Base-by-base conservation (phyloP, 2,888 invertebrate species). In the Aspidiotus rigidus region DNA sequence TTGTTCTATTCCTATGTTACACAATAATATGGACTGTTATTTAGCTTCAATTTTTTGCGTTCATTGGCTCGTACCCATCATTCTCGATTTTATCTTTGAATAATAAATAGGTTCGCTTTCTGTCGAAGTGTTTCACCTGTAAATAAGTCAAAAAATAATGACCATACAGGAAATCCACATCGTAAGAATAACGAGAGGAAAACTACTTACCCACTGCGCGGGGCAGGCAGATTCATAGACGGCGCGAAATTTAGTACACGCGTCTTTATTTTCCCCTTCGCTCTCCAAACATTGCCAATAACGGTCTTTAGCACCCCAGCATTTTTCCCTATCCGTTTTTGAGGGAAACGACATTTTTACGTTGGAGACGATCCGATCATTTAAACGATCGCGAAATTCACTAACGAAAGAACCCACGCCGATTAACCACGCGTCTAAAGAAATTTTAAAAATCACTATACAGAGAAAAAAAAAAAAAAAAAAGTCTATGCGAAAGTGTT, bases 231-330 rank as follows among this genome's bases (percentile, higher is more conserved):
- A 82, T 80, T 90, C 90, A 77, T 88, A 92, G 64, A 84, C 73
- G 79, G 86, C 84, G 73, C 91, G 84, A 74, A 89, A 79, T 75
- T 86, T 82, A 72, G 80, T 78, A 78, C 95, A 95, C 67, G 79
- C 78, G 72, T 79, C 80, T 75, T 84, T 77, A 72, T 83, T 83
- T 73, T 83, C 81, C 41, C 73, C 70, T 70, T 77, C 74, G 72
- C 83, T 81, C 77, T 91, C 90, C 74, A 96, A 81, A 79, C 96
- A 96, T 75, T 87, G 85, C 93, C 94, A 96, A 78, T 89, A 93
- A 69, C 83, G 82, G 80, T 96, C 95, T 76, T 93, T 84, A 72
- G 88, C 83, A 73, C 82, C 81, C 93, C 94, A 95, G 80, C 96
- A 96, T 76, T 82, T 81, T 76, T 86, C 83, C 74, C 91, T 85